These are phyloP conservation scores for Hesperophylax magnus DNA, from an alignment of 1,140 invertebrate species.

Conservation along the genomic window DNA sequence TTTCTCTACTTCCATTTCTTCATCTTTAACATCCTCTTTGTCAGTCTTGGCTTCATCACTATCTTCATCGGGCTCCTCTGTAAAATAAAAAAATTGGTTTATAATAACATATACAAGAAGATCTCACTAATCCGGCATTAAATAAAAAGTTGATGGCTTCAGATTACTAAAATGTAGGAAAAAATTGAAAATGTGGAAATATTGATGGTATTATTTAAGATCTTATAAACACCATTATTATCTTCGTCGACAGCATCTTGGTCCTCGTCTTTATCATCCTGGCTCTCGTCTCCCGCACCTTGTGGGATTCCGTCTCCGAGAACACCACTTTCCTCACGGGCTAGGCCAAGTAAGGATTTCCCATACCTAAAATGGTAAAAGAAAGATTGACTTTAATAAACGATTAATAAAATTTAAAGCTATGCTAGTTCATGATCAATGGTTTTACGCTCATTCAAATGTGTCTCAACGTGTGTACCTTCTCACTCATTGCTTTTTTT, in stretches of 20 bases:
- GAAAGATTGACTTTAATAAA: too few relatives aligned
- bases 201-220: too few relatives aligned
- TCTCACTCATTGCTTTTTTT: too few relatives aligned
- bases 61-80: slow-evolving; percentile 49
- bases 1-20: slow-evolving; percentile 37
- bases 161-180: too few relatives aligned
- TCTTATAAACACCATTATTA: slow-evolving; percentile 43
- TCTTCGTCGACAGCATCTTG: slow-evolving; percentile 60
- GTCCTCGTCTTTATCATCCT: slow-evolving; percentile 70
- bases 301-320: slow-evolving; percentile 82
- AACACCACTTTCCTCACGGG: slow-evolving; percentile 85
- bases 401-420: too few relatives aligned
- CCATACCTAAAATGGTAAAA: slow-evolving; percentile 70
- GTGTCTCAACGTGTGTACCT: too few relatives aligned
- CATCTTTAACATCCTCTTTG: slow-evolving; percentile 31
- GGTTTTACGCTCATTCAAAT: too few relatives aligned
- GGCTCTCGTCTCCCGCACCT: slow-evolving; percentile 70
- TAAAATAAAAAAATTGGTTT: slow-evolving; percentile 5
- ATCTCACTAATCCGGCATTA: not conserved
- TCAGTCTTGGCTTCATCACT: slow-evolving; percentile 43
- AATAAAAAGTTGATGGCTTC: too few relatives aligned
- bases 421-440: too few relatives aligned
- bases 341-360: slow-evolving; percentile 84
- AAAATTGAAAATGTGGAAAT: too few relatives aligned
- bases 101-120: not conserved